Evolutionary conservation across 1,140 invertebrate genomes (phyloP).

Genomic region (Campoletis sonorensis): DNA sequence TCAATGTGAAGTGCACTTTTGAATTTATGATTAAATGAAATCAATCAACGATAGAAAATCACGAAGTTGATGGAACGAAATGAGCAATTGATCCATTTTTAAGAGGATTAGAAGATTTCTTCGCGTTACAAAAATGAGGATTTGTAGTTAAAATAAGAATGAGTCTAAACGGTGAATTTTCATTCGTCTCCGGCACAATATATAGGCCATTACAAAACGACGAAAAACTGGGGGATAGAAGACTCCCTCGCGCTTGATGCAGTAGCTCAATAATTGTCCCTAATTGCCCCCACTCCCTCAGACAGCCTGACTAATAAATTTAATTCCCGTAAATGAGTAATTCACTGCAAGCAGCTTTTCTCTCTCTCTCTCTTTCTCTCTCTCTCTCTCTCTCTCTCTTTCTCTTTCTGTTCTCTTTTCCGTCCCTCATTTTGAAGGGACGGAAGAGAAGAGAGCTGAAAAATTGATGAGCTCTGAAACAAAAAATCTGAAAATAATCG

Average conservation of each 20-base stretch:
- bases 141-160: too few species aligned
- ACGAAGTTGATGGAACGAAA: too few species aligned
- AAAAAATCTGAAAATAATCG: background rate
- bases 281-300: slow-evolving; percentile 40
- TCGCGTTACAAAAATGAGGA: too few species aligned
- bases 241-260: slow-evolving; percentile 9
- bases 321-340: slow-evolving; percentile 47
- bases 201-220: background rate
- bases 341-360: slow-evolving; percentile 7
- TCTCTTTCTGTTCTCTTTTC: too few species aligned
- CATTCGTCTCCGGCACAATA: background rate
- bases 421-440: background rate
- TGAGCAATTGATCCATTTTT: too few species aligned
- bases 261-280: slow-evolving; percentile 42
- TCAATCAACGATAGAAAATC: too few species aligned
- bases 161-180: too few species aligned
- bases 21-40: too few species aligned
- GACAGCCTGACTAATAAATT: slow-evolving; percentile 42
- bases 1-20: too few species aligned
- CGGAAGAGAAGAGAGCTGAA: background rate
- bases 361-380: background rate
- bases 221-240: background rate
- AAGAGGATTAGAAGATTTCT: too few species aligned
- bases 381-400: too few species aligned
- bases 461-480: background rate